phyloP scores from a whole-genome alignment of 2,113 vertebrate species.

The Cacatua alba region DNA sequence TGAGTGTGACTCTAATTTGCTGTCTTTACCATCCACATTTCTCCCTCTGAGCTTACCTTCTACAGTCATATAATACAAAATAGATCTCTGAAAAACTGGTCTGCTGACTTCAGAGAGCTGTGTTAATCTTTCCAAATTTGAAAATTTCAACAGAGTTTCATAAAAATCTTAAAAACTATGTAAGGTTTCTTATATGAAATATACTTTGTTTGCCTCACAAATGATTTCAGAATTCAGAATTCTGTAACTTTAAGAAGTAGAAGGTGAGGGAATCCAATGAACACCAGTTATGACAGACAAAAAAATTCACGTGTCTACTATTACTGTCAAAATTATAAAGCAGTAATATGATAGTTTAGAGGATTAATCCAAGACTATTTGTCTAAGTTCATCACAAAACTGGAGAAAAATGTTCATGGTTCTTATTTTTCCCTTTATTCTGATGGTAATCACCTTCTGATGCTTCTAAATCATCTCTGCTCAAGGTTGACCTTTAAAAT shows the following conservation, averaged over 20 bases:
- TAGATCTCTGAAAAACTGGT: background rate
- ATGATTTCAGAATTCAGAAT: background rate
- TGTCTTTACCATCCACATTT: background rate
- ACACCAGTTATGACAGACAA: background rate
- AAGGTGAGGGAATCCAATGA: background rate
- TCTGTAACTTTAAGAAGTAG: background rate
- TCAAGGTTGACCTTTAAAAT: background rate
- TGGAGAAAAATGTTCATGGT: background rate
- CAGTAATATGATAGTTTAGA: background rate
- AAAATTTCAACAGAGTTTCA: background rate
- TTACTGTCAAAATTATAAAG: background rate
- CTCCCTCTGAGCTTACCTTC: background rate
- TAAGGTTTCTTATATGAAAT: background rate
- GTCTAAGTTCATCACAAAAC: background rate
- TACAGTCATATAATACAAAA: background rate
- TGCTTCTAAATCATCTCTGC: background rate
- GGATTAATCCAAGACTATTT: background rate
- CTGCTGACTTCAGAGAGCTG: background rate
- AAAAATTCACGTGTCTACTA: background rate
- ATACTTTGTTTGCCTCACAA: background rate
- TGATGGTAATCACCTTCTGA: background rate
- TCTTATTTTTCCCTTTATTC: background rate
- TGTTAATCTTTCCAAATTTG: background rate
- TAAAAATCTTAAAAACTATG: background rate
- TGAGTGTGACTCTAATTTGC: background rate